Conservation (phyloP, 2,888 invertebrate species). For the Drosophila subquinaria region DNA sequence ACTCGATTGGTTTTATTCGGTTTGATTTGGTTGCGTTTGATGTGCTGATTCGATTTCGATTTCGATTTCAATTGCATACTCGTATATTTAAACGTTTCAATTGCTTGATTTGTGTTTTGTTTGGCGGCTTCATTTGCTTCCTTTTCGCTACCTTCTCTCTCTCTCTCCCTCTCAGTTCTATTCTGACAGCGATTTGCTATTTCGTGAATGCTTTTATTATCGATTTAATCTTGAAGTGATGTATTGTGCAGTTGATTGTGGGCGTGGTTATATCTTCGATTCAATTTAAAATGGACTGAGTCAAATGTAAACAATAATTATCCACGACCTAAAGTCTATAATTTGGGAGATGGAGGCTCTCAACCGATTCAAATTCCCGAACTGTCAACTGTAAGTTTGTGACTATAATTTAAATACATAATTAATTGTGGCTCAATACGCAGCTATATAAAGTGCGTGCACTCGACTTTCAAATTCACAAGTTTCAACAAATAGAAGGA, state of each 20-base stretch:
- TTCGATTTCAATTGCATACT: slow-evolving; percentile 66
- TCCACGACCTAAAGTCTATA: slow-evolving; percentile 1
- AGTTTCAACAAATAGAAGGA: background rate
- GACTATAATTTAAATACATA: slow-evolving; percentile 54
- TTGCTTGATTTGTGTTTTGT: slow-evolving; percentile 63
- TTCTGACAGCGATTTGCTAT: background rate
- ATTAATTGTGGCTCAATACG: slow-evolving; percentile 6
- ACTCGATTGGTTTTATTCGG: slow-evolving; percentile 39
- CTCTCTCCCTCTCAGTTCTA: background rate
- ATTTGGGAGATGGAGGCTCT: slow-evolving; percentile 9
- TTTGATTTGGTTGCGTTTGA: slow-evolving; percentile 58
- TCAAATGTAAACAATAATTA: slow-evolving; percentile 52
- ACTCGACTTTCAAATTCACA: background rate
- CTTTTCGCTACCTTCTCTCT: too few species aligned
- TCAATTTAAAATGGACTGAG: slow-evolving; percentile 22
- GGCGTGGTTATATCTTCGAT: slow-evolving; percentile 25
- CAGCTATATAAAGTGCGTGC: slow-evolving; percentile 42
- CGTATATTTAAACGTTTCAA: slow-evolving; percentile 71
- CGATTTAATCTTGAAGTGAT: slow-evolving; percentile 70
- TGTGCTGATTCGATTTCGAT: slow-evolving; percentile 69
- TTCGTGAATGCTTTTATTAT: slow-evolving; percentile 26
- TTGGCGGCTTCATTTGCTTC: slow-evolving; percentile 15
- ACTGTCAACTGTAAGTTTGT: slow-evolving; percentile 3
- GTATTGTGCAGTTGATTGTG: slow-evolving; percentile 56
- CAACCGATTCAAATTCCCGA: slow-evolving; percentile 9